phyloP scores from a whole-genome alignment of 2,888 invertebrate species.

The Pyrgus malvae region DNA sequence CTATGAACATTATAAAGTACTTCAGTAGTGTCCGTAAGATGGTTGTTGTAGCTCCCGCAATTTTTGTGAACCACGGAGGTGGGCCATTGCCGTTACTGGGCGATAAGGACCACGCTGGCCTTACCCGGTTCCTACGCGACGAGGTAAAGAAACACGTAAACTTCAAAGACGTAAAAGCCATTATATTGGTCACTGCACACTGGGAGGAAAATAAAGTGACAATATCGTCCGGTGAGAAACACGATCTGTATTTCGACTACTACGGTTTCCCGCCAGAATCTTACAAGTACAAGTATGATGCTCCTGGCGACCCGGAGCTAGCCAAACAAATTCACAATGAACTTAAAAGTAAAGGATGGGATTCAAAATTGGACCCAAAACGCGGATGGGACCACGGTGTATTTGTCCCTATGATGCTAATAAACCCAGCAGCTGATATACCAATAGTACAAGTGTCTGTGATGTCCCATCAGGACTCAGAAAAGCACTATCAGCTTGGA shows the following conservation, averaged over 20 bases:
- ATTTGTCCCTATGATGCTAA: conserved; percentile 75
- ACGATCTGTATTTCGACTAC: conserved; percentile 71
- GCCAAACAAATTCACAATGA: conserved; percentile 57
- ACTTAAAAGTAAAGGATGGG: conserved; percentile 58
- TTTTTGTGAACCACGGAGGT: conserved; percentile 75
- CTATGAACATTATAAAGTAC: conserved; percentile 69
- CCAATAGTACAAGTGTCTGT: conserved; percentile 73
- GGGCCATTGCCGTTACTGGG: conserved; percentile 70
- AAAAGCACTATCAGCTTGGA: conserved; percentile 64
- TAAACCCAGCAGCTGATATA: conserved; percentile 66
- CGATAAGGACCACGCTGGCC: conserved; percentile 62
- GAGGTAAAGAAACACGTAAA: conserved; percentile 65
- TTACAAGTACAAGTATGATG: conserved; percentile 68
- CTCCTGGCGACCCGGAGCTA: conserved; percentile 63
- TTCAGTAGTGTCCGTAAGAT: conserved; percentile 60
- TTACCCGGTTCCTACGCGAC: conserved; percentile 64
- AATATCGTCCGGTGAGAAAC: conserved; percentile 68
- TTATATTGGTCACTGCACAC: conserved; percentile 71
- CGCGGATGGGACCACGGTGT: conserved; percentile 79
- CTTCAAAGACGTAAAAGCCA: conserved; percentile 63
- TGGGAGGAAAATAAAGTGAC: conserved; percentile 69
- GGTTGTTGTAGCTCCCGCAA: conserved; percentile 64
- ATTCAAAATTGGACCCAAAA: conserved; percentile 60
- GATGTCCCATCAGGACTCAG: conserved; percentile 58
- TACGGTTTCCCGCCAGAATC: conserved; percentile 74